Conservation (phyloP, 2,797 vertebrate species). For the Enoplosus armatus region DNA sequence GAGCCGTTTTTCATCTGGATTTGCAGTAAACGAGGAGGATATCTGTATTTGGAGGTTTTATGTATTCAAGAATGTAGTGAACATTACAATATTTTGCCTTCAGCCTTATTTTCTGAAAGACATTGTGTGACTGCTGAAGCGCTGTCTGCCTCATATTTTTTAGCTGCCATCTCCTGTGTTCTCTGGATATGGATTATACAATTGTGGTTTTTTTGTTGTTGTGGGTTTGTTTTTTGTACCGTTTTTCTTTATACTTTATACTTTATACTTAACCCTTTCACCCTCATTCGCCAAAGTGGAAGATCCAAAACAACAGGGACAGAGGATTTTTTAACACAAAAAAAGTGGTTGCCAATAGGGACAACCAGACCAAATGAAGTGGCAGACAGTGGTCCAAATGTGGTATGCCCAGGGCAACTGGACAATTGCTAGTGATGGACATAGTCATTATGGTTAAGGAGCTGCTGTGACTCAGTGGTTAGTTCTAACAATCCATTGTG, state of each 20-base stretch:
- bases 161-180: neutral
- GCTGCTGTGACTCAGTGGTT: slow-evolving; percentile 23
- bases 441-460: slow-evolving; percentile 39
- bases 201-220: neutral
- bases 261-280: slow-evolving; percentile 9
- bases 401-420: slow-evolving; percentile 39
- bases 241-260: neutral
- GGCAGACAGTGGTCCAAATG: slow-evolving; percentile 15
- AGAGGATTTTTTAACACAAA: slow-evolving; percentile 2
- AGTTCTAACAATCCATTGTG: slow-evolving; percentile 8
- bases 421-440: slow-evolving; percentile 30
- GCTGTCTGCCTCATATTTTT: neutral
- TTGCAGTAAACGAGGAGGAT: neutral
- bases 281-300: slow-evolving; percentile 7
- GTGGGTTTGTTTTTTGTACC: no score
- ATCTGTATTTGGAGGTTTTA: neutral
- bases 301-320: neutral
- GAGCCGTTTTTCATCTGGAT: neutral
- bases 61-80: neutral
- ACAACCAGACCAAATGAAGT: slow-evolving; percentile 17
- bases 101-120: neutral
- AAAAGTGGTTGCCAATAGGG: neutral
- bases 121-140: neutral
- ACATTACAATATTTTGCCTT: neutral
- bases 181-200: slow-evolving; percentile 1